A percentile compares a stretch with the other conserved stretches of the same genome.
Conservation (phyloP, 2,113 vertebrate genomes). For the Erpornis zantholeuca region DNA sequence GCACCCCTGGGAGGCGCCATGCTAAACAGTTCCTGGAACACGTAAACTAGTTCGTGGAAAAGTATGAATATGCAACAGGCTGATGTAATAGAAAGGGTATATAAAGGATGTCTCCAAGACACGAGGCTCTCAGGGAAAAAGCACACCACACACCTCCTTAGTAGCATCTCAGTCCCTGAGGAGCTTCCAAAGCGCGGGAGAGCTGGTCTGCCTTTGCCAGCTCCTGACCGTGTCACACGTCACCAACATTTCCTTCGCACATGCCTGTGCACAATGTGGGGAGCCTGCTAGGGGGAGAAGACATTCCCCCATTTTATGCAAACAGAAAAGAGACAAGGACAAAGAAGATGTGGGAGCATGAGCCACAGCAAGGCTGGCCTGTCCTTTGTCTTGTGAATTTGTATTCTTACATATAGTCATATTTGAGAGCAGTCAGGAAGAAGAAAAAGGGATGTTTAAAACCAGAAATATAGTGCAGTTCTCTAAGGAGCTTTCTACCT, state of each 20-base stretch:
- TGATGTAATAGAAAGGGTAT: too few relatives aligned
- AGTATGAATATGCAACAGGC: too few relatives aligned
- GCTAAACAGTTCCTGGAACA: too few relatives aligned
- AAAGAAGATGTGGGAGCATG: not conserved
- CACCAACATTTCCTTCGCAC: rapidly evolving
- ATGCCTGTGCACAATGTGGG: not conserved
- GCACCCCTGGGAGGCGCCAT: too few relatives aligned
- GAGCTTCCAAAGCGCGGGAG: not conserved
- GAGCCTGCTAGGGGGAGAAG: not conserved
- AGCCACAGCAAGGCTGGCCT: not conserved
- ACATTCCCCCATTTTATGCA: not conserved
- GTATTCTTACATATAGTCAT: not conserved
- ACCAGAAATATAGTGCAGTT: not conserved
- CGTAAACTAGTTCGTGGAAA: too few relatives aligned
- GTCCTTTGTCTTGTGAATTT: not conserved
- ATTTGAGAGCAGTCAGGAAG: not conserved
- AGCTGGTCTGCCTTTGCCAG: not conserved
- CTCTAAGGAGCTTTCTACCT: not conserved
- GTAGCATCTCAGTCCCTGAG: not conserved
- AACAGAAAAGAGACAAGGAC: not conserved
- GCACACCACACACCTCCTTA: not conserved
- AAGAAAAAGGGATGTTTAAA: not conserved
- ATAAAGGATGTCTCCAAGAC: not conserved
- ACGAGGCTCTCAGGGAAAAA: not conserved
- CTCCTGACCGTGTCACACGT: not conserved